phyloP scores from a whole-genome alignment of 1,140 invertebrate species.

The Bombus superbus region DNA sequence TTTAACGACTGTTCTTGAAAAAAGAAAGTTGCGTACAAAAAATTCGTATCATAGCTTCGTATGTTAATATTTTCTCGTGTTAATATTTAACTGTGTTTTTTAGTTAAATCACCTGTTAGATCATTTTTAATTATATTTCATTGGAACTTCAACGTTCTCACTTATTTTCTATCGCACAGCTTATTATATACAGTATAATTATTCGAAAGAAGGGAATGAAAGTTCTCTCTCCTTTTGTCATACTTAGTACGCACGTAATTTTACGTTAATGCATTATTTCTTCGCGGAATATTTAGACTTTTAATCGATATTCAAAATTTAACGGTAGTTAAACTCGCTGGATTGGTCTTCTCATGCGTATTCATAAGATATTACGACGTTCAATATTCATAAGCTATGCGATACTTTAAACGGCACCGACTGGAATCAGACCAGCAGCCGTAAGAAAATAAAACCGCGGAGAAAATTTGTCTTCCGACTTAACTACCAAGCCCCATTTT shows the following conservation, averaged over 20 bases:
- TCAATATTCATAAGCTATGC: slow-evolving; percentile 51
- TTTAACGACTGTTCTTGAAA: neutral
- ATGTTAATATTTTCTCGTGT: too few relatives aligned
- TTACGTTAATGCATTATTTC: slow-evolving; percentile 12
- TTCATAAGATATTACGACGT: slow-evolving; percentile 49
- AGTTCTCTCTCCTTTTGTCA: neutral
- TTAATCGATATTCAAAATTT: slow-evolving; percentile 53
- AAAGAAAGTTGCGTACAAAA: too few relatives aligned
- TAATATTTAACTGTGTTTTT: neutral
- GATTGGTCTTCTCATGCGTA: slow-evolving; percentile 50
- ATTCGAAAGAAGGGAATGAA: neutral
- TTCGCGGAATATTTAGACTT: slow-evolving; percentile 29
- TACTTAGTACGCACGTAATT: slow-evolving; percentile 16
- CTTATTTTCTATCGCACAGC: neutral
- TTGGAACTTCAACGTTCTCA: neutral
- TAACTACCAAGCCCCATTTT: neutral
- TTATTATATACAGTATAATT: neutral
- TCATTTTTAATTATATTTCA: neutral
- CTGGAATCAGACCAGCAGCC: slow-evolving; percentile 16
- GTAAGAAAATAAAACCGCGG: slow-evolving; percentile 10
- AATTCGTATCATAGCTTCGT: too few relatives aligned
- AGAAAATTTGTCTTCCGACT: neutral
- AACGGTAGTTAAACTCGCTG: slow-evolving; percentile 42
- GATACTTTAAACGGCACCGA: slow-evolving; percentile 37
- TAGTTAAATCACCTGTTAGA: neutral